Evolutionary conservation across 2,113 vertebrate species (phyloP).

Genomic region (Anser cygnoides): DNA sequence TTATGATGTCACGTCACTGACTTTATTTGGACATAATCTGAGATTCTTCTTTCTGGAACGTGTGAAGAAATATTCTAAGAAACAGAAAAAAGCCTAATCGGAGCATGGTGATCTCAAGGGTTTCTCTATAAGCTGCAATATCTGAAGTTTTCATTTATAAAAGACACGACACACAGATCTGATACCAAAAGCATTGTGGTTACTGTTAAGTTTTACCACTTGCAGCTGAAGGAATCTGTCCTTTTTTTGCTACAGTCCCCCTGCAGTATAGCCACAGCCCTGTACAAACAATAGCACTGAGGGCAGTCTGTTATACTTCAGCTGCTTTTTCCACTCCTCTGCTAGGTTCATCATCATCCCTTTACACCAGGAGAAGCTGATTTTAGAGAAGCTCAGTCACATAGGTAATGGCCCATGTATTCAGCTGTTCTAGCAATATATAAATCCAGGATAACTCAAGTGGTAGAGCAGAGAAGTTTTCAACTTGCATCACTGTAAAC

Average conservation of each 20-base stretch:
- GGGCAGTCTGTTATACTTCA: neutral
- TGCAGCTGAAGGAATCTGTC: neutral
- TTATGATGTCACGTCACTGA: neutral
- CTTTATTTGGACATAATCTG: neutral
- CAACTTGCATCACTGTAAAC: neutral
- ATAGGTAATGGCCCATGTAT: neutral
- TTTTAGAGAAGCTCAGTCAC: neutral
- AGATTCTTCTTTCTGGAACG: neutral
- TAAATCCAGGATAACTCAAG: conserved; percentile 1
- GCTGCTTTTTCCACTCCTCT: neutral
- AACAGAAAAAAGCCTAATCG: neutral
- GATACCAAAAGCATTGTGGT: neutral
- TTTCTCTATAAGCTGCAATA: neutral
- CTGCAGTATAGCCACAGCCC: neutral
- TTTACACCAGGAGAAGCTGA: neutral
- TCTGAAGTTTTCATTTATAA: neutral
- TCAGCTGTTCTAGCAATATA: neutral
- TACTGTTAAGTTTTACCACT: neutral
- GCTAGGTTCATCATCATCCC: neutral
- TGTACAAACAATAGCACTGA: neutral
- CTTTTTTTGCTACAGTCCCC: neutral
- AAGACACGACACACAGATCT: neutral
- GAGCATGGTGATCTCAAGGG: neutral
- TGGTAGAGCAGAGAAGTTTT: neutral
- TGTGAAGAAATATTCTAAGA: neutral